A percentile compares a stretch with the other conserved stretches of the same genome.
These are phyloP conservation scores for Nycticorax nycticorax DNA, from an alignment of 2,113 vertebrate genomes.

Conservation along the genomic window DNA sequence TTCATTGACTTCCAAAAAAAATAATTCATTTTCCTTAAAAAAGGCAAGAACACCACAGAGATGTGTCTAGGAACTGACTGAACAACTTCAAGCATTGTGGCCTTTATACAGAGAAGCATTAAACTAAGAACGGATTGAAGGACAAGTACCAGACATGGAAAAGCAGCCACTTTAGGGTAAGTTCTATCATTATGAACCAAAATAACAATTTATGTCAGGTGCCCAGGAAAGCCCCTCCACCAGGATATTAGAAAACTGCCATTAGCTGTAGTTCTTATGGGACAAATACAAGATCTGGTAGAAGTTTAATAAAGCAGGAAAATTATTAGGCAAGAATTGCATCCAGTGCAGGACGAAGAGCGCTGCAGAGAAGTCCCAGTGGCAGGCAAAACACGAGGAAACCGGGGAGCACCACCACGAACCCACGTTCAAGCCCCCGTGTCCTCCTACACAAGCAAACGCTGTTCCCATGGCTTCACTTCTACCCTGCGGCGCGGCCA, in stretches of 20 bases:
- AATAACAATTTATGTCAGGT: neutral
- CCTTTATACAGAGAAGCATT: neutral
- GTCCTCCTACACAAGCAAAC: no score
- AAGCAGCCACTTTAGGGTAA: neutral
- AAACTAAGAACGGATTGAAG: neutral
- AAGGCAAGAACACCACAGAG: neutral
- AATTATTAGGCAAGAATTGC: rapidly evolving
- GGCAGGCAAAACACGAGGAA: rapidly evolving
- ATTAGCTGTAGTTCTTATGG: neutral
- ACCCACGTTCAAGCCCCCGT: rapidly evolving
- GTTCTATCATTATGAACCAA: neutral
- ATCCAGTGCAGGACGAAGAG: neutral
- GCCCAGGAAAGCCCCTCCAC: neutral
- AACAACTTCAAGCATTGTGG: neutral
- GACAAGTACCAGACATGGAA: neutral
- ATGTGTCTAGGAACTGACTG: neutral
- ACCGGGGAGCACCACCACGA: rapidly evolving
- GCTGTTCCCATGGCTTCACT: rapidly evolving
- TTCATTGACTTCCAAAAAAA: neutral
- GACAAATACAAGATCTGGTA: neutral
- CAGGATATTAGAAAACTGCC: neutral
- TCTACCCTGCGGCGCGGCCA: rapidly evolving
- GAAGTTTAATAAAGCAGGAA: neutral
- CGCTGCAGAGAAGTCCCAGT: rapidly evolving
- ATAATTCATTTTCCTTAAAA: neutral